Conservation (phyloP, 2,797 vertebrate genomes). For the Xiphorhynchus erythropygius region DNA sequence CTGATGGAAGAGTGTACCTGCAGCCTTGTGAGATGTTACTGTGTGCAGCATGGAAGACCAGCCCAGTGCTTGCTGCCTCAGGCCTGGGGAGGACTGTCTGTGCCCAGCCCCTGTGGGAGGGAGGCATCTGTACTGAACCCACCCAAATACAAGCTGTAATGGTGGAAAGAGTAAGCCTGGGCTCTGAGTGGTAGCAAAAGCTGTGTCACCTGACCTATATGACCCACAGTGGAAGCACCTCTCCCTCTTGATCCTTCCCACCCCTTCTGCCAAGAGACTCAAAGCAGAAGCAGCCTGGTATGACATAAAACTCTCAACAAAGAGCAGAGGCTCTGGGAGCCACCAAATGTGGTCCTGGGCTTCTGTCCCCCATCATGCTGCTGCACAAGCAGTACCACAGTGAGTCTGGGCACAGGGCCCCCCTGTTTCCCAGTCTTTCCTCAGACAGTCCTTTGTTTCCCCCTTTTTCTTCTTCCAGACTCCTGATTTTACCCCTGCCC, state of each 20-base stretch:
- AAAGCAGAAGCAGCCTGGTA: not conserved
- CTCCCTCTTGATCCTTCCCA: not conserved
- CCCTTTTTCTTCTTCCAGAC: rapidly evolving
- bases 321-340: not conserved
- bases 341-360: rapidly evolving
- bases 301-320: not conserved
- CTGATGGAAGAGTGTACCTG: not conserved
- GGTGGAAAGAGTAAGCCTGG: not conserved
- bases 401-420: not conserved
- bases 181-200: not conserved
- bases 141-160: not conserved
- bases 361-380: not conserved
- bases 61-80: not conserved
- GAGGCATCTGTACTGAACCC: not conserved
- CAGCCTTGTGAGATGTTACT: not conserved
- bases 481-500: not conserved
- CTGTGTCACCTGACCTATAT: not conserved
- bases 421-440: not conserved
- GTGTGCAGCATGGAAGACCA: not conserved
- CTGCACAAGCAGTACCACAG: rapidly evolving
- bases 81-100: rapidly evolving
- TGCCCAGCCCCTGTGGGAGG: not conserved
- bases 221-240: not conserved
- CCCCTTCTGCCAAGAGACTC: not conserved
- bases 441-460: not conserved